A percentile compares a stretch with the other conserved stretches of the same genome.
Evolutionary conservation across 2,888 invertebrate species (phyloP).

Genomic region (Dermolepida albohirtum): DNA sequence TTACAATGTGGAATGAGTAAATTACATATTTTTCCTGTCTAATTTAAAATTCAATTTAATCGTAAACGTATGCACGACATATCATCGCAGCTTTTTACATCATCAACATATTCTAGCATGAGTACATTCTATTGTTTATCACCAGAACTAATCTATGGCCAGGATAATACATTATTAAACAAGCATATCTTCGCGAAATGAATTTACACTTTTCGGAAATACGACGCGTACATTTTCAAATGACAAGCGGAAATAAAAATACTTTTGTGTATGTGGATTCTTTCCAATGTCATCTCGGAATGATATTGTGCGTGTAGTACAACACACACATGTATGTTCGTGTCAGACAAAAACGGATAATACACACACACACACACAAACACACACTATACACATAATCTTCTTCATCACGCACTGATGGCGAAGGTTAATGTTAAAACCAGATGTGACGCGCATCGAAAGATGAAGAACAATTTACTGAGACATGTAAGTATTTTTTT

Average conservation of each 20-base stretch:
- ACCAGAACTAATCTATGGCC: background rate
- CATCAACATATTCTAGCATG: conserved; percentile 22
- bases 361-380: conserved; percentile 3
- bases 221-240: conserved; percentile 17
- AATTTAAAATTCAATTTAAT: no score
- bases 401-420: conserved; percentile 22
- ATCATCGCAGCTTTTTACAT: conserved; percentile 8
- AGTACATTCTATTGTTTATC: conserved; percentile 19
- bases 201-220: conserved; percentile 35
- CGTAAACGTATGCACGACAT: no score
- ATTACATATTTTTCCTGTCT: no score
- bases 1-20: no score
- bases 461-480: background rate
- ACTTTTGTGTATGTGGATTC: conserved; percentile 8
- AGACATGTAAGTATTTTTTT: background rate
- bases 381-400: background rate
- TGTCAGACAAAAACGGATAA: conserved; percentile 7
- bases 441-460: conserved; percentile 23
- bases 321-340: background rate
- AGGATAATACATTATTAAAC: conserved; percentile 31
- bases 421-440: conserved; percentile 33
- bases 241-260: conserved; percentile 19
- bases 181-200: conserved; percentile 15
- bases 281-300: conserved; percentile 21
- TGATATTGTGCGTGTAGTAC: conserved; percentile 15